Conservation (phyloP, 2,797 vertebrate species). For the Notolepis coatsorum region DNA sequence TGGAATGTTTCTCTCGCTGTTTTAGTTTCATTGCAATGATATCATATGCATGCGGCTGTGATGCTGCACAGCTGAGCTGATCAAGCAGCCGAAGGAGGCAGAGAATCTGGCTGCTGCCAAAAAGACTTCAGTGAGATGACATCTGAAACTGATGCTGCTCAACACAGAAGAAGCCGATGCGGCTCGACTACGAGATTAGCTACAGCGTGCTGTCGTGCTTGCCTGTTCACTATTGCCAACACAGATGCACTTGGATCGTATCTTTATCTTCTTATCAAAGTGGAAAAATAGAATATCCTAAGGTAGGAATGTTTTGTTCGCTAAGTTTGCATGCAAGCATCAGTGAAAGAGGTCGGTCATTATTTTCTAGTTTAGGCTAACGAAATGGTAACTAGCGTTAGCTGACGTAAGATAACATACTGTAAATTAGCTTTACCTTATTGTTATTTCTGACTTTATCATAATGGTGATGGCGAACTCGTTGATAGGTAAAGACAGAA, state of each 20-base stretch:
- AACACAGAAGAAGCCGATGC: too few relatives aligned
- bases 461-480: constrained; percentile 31
- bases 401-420: too few relatives aligned
- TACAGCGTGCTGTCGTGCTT: not conserved
- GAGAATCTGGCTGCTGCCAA: constrained; percentile 50
- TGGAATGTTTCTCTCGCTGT: too few relatives aligned
- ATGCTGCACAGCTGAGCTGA: too few relatives aligned
- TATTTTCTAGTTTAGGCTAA: constrained; percentile 65
- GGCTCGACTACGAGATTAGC: constrained; percentile 11
- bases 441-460: too few relatives aligned
- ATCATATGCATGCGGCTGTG: too few relatives aligned
- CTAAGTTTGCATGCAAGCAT: constrained; percentile 1
- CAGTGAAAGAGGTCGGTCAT: constrained; percentile 18
- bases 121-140: too few relatives aligned
- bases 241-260: constrained; percentile 37
- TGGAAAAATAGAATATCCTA: constrained; percentile 16
- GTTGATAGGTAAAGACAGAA: not conserved
- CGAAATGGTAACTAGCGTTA: constrained; percentile 63
- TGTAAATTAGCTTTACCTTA: constrained; percentile 16
- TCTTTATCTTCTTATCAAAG: not conserved
- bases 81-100: constrained; percentile 52
- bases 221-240: not conserved
- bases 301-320: constrained; percentile 47
- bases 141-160: constrained; percentile 55
- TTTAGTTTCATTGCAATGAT: too few relatives aligned